Conservation (phyloP, 2,888 invertebrate species). For the Dastarcus helophoroides region DNA sequence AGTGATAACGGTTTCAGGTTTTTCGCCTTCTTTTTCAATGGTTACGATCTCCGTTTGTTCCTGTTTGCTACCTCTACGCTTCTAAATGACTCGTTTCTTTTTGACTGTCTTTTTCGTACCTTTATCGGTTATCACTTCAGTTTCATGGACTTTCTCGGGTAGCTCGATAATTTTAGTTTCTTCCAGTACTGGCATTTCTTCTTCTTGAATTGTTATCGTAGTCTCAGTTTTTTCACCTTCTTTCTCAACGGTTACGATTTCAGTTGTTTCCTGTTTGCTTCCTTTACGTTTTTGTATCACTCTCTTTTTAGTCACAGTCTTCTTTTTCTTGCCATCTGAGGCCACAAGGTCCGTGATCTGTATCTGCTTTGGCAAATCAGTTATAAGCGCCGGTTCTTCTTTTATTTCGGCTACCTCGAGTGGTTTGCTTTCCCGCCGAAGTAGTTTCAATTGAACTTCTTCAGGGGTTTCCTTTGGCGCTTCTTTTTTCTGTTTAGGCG, state of each 20-base stretch:
- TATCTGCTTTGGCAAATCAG: constrained; percentile 28
- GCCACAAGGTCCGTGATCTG: constrained; percentile 18
- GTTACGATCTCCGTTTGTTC: no score
- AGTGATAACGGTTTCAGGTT: constrained; percentile 7
- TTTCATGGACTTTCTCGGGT: no score
- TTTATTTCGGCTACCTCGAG: constrained; percentile 42
- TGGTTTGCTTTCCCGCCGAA: constrained; percentile 32
- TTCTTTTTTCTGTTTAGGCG: constrained; percentile 31
- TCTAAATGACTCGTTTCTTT: no score
- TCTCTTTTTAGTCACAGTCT: constrained; percentile 24
- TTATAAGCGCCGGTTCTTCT: constrained; percentile 51
- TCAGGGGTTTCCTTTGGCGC: no score
- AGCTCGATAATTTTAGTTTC: no score
- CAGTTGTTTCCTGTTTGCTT: constrained; percentile 28
- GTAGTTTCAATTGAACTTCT: no score
- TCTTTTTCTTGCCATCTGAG: constrained; percentile 20
- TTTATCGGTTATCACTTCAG: no score
- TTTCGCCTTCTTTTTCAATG: no score
- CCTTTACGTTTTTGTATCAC: constrained; percentile 35
- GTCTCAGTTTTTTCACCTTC: constrained; percentile 18
- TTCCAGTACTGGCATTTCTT: no score
- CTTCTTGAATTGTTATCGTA: no score
- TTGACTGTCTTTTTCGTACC: constrained; percentile 18
- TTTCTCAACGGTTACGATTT: constrained; percentile 26
- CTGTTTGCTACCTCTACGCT: no score